These are phyloP conservation scores for Lonchura striata DNA, from an alignment of 2,113 vertebrate genomes.

Conservation along the genomic window DNA sequence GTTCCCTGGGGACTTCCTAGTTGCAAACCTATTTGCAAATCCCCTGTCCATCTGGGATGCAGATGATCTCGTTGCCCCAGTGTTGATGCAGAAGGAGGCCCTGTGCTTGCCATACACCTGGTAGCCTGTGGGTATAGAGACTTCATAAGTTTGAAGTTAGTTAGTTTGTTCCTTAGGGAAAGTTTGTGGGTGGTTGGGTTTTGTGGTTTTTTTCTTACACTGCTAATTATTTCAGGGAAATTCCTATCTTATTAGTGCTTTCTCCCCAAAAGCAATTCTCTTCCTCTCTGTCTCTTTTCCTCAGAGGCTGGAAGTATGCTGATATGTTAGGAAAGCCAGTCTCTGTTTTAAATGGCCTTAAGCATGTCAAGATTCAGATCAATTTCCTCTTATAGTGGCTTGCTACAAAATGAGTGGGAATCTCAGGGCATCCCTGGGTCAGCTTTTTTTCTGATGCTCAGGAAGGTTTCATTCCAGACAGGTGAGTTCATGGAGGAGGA, in stretches of 20 bases:
- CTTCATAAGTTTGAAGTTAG: not conserved
- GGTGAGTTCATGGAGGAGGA: not conserved
- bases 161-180: not conserved
- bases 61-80: not conserved
- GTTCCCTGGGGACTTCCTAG: not conserved
- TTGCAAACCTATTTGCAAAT: not conserved
- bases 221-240: not conserved
- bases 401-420: not conserved
- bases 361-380: not conserved
- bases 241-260: not conserved
- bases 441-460: not conserved
- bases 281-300: not conserved
- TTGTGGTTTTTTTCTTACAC: not conserved
- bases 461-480: accelerated
- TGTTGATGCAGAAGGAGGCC: accelerated
- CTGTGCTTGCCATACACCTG: accelerated
- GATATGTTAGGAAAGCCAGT: not conserved
- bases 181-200: not conserved
- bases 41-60: not conserved
- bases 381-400: not conserved
- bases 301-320: not conserved
- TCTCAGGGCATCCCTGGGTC: not conserved
- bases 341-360: not conserved
- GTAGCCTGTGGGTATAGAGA: not conserved
- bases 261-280: not conserved